Conservation (phyloP, 2,888 invertebrate species). For the Agonopterix alstromeriana region DNA sequence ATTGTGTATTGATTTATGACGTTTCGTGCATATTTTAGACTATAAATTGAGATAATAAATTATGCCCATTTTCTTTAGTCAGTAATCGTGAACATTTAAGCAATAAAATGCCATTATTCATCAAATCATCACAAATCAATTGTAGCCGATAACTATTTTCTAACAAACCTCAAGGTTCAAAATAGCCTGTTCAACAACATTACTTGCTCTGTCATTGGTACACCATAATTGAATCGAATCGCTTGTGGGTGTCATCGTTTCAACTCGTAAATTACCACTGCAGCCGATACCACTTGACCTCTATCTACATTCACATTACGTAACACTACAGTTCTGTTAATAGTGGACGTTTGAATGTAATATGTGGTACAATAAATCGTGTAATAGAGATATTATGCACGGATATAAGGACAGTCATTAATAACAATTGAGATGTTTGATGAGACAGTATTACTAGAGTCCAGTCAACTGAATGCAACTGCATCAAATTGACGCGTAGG, state of each 20-base stretch:
- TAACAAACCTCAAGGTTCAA: not conserved
- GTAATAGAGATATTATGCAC: constrained; percentile 11
- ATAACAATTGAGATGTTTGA: constrained; percentile 28
- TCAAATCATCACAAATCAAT: too few species aligned
- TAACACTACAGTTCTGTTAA: not conserved
- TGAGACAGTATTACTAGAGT: constrained; percentile 4
- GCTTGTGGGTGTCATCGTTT: constrained; percentile 32
- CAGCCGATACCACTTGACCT: constrained; percentile 8
- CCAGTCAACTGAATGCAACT: constrained; percentile 1
- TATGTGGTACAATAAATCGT: constrained; percentile 4
- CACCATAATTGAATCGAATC: constrained; percentile 39
- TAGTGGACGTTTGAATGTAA: not conserved
- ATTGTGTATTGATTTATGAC: constrained; percentile 17
- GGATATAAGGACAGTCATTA: constrained; percentile 19
- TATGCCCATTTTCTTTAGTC: too few species aligned
- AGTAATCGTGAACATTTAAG: too few species aligned
- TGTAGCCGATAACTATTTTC: not conserved
- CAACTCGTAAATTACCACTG: constrained; percentile 30
- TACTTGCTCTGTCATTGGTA: constrained; percentile 5
- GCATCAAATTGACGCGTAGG: not conserved
- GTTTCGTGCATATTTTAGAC: constrained; percentile 8
- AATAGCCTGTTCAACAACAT: not conserved
- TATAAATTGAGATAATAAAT: not conserved
- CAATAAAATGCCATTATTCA: too few species aligned
- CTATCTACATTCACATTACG: not conserved